phyloP scores from a whole-genome alignment of 2,797 vertebrate genomes.

The Bradypus variegatus region DNA sequence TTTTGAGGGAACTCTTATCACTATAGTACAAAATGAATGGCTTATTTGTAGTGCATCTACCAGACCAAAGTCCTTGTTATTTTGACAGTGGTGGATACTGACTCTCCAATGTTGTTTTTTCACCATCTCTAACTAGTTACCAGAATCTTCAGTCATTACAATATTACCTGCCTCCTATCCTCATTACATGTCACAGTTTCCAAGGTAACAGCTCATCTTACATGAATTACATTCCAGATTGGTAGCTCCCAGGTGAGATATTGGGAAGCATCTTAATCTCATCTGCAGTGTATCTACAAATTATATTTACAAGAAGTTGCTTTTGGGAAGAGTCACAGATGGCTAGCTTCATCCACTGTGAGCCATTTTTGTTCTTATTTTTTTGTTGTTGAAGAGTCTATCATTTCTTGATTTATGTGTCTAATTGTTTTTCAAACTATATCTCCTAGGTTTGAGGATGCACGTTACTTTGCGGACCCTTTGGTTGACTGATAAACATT shows the following conservation, averaged over 20 bases:
- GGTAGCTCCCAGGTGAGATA: constrained; percentile 57
- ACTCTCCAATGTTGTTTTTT: constrained; percentile 19
- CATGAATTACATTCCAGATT: constrained; percentile 50
- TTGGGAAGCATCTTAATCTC: constrained; percentile 55
- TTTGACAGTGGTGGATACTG: constrained; percentile 6
- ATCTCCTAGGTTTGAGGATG: constrained; percentile 42
- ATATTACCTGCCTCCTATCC: constrained; percentile 51
- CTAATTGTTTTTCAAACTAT: constrained; percentile 37
- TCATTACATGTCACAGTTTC: constrained; percentile 57
- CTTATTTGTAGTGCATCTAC: constrained; percentile 20
- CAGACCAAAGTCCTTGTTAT: not conserved
- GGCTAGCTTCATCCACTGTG: constrained; percentile 48
- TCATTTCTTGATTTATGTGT: constrained; percentile 44
- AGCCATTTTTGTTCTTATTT: not conserved
- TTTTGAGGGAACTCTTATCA: constrained; percentile 7
- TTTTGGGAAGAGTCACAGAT: constrained; percentile 46
- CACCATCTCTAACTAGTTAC: constrained; percentile 42
- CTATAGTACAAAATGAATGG: not conserved
- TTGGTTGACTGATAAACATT: constrained; percentile 27
- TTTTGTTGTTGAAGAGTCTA: constrained; percentile 33
- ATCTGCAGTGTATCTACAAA: constrained; percentile 55
- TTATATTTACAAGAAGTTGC: constrained; percentile 53
- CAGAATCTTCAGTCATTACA: constrained; percentile 51
- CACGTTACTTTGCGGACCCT: not conserved
- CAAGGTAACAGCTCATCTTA: constrained; percentile 62